Conservation (phyloP, 2,797 vertebrate genomes). For the Pipistrellus kuhlii region DNA sequence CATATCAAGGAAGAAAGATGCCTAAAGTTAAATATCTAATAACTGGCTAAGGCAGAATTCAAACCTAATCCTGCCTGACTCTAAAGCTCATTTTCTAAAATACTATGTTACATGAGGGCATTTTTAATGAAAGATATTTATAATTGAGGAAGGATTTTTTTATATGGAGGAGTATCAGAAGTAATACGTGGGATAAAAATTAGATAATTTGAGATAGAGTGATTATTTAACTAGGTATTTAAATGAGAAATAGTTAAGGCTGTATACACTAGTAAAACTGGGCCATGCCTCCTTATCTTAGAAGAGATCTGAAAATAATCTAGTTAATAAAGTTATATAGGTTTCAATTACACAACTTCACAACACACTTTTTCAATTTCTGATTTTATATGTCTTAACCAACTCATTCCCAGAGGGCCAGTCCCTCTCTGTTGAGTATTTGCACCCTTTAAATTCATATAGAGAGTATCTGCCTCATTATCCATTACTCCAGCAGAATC, state of each 20-base stretch:
- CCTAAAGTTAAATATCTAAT: neutral
- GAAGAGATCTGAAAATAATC: neutral
- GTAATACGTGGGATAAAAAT: neutral
- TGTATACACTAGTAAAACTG: neutral
- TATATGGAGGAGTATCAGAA: neutral
- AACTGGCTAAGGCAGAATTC: slow-evolving; percentile 4
- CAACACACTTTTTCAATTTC: neutral
- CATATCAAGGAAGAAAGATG: neutral
- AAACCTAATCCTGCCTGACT: neutral
- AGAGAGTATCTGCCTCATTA: neutral
- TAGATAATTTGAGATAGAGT: neutral
- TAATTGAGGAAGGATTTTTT: slow-evolving; percentile 9
- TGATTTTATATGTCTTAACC: neutral
- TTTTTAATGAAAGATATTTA: slow-evolving; percentile 23
- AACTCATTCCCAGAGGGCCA: neutral
- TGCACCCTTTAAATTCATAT: neutral
- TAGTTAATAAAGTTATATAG: neutral
- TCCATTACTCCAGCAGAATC: neutral
- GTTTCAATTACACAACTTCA: neutral
- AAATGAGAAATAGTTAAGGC: neutral
- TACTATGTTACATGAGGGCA: neutral
- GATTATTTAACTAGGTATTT: neutral
- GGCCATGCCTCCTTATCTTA: neutral
- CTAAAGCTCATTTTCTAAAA: neutral
- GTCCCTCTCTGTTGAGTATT: neutral